Conservation (phyloP, 1,140 invertebrate genomes). For the Cataglyphis hispanica region DNA sequence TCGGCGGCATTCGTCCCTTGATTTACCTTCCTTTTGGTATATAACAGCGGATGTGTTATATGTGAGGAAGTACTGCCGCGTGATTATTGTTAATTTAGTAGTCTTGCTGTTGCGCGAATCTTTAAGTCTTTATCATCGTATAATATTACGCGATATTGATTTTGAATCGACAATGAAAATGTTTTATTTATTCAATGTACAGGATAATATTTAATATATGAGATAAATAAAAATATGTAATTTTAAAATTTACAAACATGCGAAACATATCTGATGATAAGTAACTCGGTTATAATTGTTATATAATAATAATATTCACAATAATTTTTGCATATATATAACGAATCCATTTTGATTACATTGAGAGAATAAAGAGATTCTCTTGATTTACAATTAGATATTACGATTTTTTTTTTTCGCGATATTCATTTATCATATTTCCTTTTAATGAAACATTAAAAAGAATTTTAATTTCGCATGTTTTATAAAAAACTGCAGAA, state of each 20-base stretch:
- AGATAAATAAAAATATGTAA: not conserved
- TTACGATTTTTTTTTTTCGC: no score
- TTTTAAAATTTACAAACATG: not conserved
- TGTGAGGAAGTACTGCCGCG: not conserved
- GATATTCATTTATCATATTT: no score
- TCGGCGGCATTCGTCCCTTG: constrained; percentile 18
- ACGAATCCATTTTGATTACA: no score
- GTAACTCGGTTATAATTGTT: not conserved
- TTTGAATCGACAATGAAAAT: not conserved
- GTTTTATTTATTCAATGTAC: not conserved
- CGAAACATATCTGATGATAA: not conserved
- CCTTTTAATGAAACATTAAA: no score
- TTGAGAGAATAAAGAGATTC: no score
- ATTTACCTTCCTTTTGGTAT: constrained; percentile 36
- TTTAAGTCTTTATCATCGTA: not conserved
- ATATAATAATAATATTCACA: not conserved
- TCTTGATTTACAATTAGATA: no score
- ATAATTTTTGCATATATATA: no score
- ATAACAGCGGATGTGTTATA: constrained; percentile 37
- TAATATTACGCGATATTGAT: not conserved
- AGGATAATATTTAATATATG: not conserved
- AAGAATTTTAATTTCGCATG: no score
- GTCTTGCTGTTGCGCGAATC: not conserved
- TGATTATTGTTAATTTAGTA: not conserved
- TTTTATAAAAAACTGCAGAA: no score